Evolutionary conservation across 1,140 invertebrate species (phyloP).

Genomic region (Globodera ellingtonae): DNA sequence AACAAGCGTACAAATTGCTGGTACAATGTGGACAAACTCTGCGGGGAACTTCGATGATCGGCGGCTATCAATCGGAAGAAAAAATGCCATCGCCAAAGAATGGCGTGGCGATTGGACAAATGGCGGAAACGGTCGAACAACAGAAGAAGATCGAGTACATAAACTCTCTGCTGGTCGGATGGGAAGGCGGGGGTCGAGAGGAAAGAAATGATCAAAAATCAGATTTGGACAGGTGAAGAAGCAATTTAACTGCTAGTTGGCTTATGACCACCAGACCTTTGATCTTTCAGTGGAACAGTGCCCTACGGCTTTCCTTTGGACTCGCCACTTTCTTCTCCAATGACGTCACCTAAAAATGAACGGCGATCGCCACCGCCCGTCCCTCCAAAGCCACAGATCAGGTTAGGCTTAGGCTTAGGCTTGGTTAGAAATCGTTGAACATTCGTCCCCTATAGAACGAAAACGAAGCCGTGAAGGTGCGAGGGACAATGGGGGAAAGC

Average conservation of each 20-base stretch:
- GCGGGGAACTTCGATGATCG: conserved; percentile 34
- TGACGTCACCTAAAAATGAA: neutral
- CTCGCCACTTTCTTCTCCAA: no score
- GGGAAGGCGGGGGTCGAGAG: neutral
- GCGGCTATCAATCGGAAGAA: neutral
- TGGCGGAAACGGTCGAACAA: conserved; percentile 17
- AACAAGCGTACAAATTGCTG: conserved; percentile 62
- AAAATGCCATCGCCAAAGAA: neutral
- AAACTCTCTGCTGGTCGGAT: conserved; percentile 21
- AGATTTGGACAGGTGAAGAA: neutral
- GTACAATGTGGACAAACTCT: conserved; percentile 58
- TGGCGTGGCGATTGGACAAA: neutral
- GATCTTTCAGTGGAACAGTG: neutral
- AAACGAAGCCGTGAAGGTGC: no score
- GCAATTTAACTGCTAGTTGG: neutral
- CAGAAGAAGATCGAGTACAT: conserved; percentile 25
- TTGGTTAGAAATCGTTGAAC: no score
- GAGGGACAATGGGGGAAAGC: no score
- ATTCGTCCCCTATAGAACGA: no score
- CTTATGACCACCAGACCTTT: no score
- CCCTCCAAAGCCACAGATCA: conserved; percentile 18
- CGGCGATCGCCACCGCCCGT: conserved; percentile 17
- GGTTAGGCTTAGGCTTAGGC: no score
- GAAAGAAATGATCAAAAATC: neutral
- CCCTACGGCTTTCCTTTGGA: no score